Evolutionary conservation across 92 coral and sea anemone genomes (phyloP).

Genomic region (Heteractis magnifica): DNA sequence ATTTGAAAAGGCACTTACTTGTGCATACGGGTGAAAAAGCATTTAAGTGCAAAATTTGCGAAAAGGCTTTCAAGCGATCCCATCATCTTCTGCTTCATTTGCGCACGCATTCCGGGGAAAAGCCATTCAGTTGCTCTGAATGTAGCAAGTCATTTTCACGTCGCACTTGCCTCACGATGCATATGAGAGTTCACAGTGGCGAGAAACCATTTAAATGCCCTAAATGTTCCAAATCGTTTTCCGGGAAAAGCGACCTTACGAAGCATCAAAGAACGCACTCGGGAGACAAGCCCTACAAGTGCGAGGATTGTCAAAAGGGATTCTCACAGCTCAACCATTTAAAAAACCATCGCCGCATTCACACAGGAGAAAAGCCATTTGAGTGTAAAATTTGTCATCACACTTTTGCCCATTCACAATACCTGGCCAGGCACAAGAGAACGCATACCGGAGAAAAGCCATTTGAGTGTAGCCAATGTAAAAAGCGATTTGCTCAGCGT

Average conservation of each 20-base stretch:
- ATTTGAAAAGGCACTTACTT: constrained; percentile 26
- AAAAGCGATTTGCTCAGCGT: constrained; percentile 23
- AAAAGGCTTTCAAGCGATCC: constrained; percentile 22
- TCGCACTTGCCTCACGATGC: constrained; percentile 11
- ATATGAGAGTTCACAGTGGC: constrained; percentile 29
- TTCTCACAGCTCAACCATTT: constrained; percentile 30
- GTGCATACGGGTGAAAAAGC: constrained; percentile 28
- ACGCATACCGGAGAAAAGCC: constrained; percentile 35
- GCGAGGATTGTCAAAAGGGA: constrained; percentile 23
- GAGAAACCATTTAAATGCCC: constrained; percentile 32
- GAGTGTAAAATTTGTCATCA: constrained; percentile 16
- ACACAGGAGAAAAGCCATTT: constrained; percentile 38
- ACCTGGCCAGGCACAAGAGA: constrained; percentile 22
- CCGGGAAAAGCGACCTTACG: constrained; percentile 28
- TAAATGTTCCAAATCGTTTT: constrained; percentile 21
- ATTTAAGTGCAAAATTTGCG: constrained; percentile 26
- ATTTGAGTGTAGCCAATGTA: constrained; percentile 24
- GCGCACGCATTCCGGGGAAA: constrained; percentile 27
- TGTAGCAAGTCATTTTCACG: constrained; percentile 32
- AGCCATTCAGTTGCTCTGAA: constrained; percentile 20
- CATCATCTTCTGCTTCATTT: constrained; percentile 19
- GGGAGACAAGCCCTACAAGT: constrained; percentile 27
- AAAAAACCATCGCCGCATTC: constrained; percentile 28
- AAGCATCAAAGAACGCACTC: constrained; percentile 29
- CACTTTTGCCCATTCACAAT: constrained; percentile 16